Base-by-base conservation (phyloP, 2,797 vertebrate species). In the Syncerus caffer region DNA sequence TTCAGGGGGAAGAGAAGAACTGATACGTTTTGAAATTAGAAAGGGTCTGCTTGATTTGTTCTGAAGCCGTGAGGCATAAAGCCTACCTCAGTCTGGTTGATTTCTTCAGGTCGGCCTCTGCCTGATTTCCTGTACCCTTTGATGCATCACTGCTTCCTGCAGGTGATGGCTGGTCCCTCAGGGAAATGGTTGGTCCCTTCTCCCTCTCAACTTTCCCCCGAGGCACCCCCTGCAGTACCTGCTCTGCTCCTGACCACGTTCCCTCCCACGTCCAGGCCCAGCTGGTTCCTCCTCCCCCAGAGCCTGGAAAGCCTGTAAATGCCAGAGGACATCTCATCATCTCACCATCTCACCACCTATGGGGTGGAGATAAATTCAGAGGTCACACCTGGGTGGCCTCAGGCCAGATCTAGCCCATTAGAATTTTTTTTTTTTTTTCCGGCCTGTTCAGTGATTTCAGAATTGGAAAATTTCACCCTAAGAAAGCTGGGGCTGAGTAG, bases 181-280 rank as follows among this genome's bases (percentile, higher is more conserved):
- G 98, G 97, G 98, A 95, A 45, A 89, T 84, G 96, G 93, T 23
- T 5, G 67, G 96, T 97, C 96, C 96, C 96, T 95, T 96, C 95
- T 98, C 96, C 95, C 84, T 95, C 90, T 50, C 42, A 92, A 90
- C 95, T 93, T 93, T 93, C 96, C 97, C 96, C 93, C 31, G 34
- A 95, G 96, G 92, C 94, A 92, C 23, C 82, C 78, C 47, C 96
- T 79, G 10, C 60, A 58, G 90, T 10, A 45, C 84, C 50, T 6
- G 3, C 3, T 4, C 7, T 17, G 51, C 82, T 96, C 67, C 93
- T 79, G 96, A 78, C 55, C 64, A 14, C 10, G 4, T 79, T 95
- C 74, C 86, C 78, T 86, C 58, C 79, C 31, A 29, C 51, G 62
- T 74, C 25, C 9, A 21, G 79, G 57, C 29, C 74, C 89, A 27